Evolutionary conservation across 2,888 invertebrate genomes (phyloP), one percentile per base, ranked within the genome.

Genomic region (Megastigmus dorsalis): DNA sequence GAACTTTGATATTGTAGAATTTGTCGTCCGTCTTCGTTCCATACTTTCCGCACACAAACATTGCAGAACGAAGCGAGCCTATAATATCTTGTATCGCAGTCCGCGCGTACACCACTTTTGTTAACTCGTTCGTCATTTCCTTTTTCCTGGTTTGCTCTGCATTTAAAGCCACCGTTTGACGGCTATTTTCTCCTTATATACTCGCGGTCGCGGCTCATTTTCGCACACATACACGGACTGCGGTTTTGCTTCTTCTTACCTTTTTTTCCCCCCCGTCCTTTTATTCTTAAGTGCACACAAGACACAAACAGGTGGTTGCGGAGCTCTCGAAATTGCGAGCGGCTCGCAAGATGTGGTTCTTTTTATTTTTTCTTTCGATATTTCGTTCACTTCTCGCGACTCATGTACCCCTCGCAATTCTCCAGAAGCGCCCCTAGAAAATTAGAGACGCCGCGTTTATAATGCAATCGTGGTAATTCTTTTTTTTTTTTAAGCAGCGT

Each of bases 231-330:
- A 26, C 36, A 18, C 57, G 15, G 38, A 50, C 30, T 55, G 59
- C 55, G 20, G n/a, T 41, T 15, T 26, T 41, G 10, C 57, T 48
- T 52, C 41, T 13, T 45, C 9, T 50, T 30, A n/a, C 36, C 33
- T 66, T 41, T 50, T 52, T 55, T 66, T 55, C n/a, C 57, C 38
- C 50, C n/a, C 57, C 38, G 1, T 30, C 63, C 28, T 45, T 52
- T 57, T 66, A 57, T 36, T 60, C 54, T 50, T 84, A 84, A 85
- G 84, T 84, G 84, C 85, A 85, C 85, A 84, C 84, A 79, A 83
- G 84, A 84, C 84, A 84, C 84, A 84, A 81, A 85, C 81, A 84
- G 83, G 84, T 84, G 72, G 63, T 66, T 66, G 55, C 45, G 55
- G 48, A 38, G 55, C 50, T 67, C 48, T 23, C 9, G 38, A 50